phyloP scores from a whole-genome alignment of 2,113 vertebrate genomes.

The Lates calcarifer region DNA sequence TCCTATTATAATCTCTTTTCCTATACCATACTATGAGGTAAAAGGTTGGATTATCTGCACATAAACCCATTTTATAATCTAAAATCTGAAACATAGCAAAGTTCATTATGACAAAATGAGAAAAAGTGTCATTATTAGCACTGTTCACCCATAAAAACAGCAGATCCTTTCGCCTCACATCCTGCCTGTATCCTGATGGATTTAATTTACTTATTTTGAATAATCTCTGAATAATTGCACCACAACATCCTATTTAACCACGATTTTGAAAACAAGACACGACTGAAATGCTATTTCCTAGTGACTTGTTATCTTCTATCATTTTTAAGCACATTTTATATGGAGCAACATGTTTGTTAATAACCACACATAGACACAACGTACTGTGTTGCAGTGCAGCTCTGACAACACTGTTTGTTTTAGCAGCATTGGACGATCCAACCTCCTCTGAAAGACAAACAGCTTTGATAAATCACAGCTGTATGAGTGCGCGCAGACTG shows the following conservation, averaged over 20 bases:
- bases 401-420: constrained; percentile 3
- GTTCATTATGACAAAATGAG: neutral
- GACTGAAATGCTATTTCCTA: neutral
- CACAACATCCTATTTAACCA: neutral
- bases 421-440: neutral
- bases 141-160: neutral
- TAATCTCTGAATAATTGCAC: neutral
- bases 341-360: neutral
- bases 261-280: neutral
- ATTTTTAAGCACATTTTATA: neutral
- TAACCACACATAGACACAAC: neutral
- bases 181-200: neutral
- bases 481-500: neutral
- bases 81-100: neutral
- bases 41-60: too few relatives aligned
- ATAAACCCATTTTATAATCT: neutral
- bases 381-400: neutral
- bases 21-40: too few relatives aligned
- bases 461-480: constrained; percentile 13
- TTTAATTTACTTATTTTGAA: too few relatives aligned
- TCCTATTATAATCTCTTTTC: neutral
- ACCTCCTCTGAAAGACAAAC: neutral
- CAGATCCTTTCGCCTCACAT: too few relatives aligned
- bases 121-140: neutral
- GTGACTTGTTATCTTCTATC: too few relatives aligned